These are phyloP conservation scores for Helicoverpa assulta DNA, from an alignment of 2,888 invertebrate species.

Conservation along the genomic window DNA sequence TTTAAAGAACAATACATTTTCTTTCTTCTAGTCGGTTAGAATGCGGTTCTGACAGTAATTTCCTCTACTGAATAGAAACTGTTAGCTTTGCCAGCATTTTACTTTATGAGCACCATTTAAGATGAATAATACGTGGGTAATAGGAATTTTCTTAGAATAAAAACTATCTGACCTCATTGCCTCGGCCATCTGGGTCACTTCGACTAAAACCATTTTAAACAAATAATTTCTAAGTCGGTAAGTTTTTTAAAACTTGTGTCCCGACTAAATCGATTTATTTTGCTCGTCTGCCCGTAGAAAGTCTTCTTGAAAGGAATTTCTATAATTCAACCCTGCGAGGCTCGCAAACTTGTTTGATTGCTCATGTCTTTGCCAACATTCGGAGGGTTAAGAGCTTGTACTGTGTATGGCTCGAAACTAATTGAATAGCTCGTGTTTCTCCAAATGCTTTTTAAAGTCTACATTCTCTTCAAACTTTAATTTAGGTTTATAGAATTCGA, in stretches of 20 bases:
- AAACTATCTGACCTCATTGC: constrained; percentile 8
- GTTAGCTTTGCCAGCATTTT: background rate
- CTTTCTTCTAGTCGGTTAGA: constrained; percentile 1
- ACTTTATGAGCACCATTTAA: background rate
- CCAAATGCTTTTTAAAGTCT: constrained; percentile 32
- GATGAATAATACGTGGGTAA: constrained; percentile 2
- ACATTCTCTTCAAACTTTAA: constrained; percentile 30
- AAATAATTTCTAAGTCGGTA: constrained; percentile 38
- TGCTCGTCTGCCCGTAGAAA: constrained; percentile 31
- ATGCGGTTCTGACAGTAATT: background rate
- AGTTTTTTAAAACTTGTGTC: constrained; percentile 48
- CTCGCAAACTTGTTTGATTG: constrained; percentile 58
- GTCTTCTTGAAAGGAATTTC: constrained; percentile 55
- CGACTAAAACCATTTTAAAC: constrained; percentile 41
- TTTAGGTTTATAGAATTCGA: constrained; percentile 28
- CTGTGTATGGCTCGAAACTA: constrained; percentile 33
- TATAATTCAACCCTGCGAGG: constrained; percentile 42
- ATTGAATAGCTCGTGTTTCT: constrained; percentile 42
- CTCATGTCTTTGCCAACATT: constrained; percentile 51
- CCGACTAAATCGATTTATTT: constrained; percentile 53
- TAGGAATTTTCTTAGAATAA: constrained; percentile 14
- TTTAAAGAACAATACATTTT: constrained; percentile 1
- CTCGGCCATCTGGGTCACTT: constrained; percentile 13
- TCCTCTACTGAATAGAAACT: constrained; percentile 1
- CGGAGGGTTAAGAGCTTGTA: constrained; percentile 35